Evolutionary conservation across 1,140 invertebrate genomes (phyloP).

Genomic region (Anastrepha ludens): DNA sequence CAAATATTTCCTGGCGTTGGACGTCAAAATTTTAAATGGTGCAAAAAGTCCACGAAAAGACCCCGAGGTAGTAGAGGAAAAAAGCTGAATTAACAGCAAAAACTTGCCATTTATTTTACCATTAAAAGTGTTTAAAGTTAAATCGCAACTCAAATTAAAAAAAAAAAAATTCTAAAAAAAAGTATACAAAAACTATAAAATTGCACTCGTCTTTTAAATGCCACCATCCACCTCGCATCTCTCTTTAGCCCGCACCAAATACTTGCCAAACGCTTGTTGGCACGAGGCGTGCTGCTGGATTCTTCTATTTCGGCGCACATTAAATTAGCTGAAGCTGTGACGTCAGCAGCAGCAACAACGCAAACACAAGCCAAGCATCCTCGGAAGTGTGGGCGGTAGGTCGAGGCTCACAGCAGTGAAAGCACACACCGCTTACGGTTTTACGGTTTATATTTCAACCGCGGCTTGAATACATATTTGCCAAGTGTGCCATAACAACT

Average conservation of each 20-base stretch:
- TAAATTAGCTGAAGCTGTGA: conserved; percentile 41
- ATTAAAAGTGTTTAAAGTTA: conserved; percentile 10
- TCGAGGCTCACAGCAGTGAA: not conserved
- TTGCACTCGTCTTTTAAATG: not conserved
- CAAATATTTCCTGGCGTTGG: conserved; percentile 24
- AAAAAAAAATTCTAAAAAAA: not conserved
- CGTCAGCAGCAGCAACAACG: not conserved
- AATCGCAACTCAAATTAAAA: not conserved
- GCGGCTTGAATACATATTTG: conserved; percentile 16
- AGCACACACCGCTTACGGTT: not conserved
- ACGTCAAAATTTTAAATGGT: not conserved
- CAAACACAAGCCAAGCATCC: not conserved
- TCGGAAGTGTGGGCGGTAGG: not conserved
- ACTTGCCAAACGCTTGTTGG: not conserved
- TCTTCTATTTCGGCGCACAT: not conserved
- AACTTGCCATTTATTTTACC: not conserved
- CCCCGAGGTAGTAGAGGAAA: not conserved
- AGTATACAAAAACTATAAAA: not conserved
- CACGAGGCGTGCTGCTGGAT: not conserved
- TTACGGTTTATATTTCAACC: conserved; percentile 8
- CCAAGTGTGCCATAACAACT: conserved; percentile 41
- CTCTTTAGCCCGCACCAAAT: no score
- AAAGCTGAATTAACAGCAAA: not conserved
- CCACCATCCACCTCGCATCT: no score
- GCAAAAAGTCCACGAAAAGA: not conserved